Base-by-base conservation (phyloP, 2,797 vertebrate genomes). In the Clarias laeviceps region DNA sequence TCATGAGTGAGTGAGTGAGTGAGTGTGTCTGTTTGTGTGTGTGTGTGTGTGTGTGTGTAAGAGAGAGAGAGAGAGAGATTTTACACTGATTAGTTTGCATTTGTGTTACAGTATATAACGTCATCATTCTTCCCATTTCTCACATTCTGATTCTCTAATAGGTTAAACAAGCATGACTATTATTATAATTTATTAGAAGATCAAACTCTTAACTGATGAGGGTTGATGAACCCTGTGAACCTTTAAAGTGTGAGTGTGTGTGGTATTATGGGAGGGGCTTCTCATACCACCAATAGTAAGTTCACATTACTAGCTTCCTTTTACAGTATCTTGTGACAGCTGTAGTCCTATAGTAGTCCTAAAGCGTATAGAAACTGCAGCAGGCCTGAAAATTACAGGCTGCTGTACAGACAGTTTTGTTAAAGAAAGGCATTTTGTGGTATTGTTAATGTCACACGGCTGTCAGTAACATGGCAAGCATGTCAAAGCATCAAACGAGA, bases 171-270 rank as follows among this genome's bases (percentile, higher is more conserved):
- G 57, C 61, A 12, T 32, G 18, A 70, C 70, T 24, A 59, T 62
- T 20, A 32, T 45, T 11, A 59, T 62, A 27, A 32, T 45, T 11
- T 24, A 79, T 57, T 59, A 11, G 34, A 80, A 50, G 65, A 32
- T 29, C 9, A 32, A 22, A 79, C 32, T 40, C 4, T 22, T 57
- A 54, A 66, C 57, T 74, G 40, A 54, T 34, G 34, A 65, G 45
- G 11, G 54, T 45, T 61, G 82, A 84, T 84, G 27, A 84, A 89
- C 85, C 68, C 74, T 66, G 29, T 85, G 83, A 86, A 74, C 83
- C 87, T 82, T 76, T 34, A 50, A 20, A 34, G 70, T 81, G 40
- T 61, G 45, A 68, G 54, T 40, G 11, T 50, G 40, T 78, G 65
- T 83, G 40, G 68, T 82, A 50, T 34, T 79, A 82, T 24, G 54